phyloP scores from a whole-genome alignment of 1,140 invertebrate species.

The Drosophila subpulchrella region DNA sequence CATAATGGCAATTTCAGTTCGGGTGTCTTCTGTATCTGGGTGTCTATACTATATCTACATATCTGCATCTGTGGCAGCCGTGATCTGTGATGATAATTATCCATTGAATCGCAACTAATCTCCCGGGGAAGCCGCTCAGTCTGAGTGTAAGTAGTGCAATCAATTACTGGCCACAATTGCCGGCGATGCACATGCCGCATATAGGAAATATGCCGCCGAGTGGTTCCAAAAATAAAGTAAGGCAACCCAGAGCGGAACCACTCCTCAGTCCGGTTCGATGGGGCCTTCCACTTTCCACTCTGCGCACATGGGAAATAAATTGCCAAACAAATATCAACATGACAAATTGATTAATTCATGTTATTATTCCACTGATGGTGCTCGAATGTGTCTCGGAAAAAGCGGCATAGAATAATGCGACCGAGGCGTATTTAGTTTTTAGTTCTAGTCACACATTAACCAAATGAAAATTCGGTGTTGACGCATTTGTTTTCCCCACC shows the following conservation, averaged over 20 bases:
- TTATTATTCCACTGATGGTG: slow-evolving; percentile 75
- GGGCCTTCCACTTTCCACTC: slow-evolving; percentile 3
- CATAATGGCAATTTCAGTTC: slow-evolving; percentile 13
- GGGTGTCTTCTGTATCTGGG: background rate
- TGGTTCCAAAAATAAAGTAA: slow-evolving; percentile 61
- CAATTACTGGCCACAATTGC: slow-evolving; percentile 75
- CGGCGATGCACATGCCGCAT: slow-evolving; percentile 40
- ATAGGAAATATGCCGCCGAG: slow-evolving; percentile 1
- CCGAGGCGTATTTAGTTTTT: slow-evolving; percentile 44
- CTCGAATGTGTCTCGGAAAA: slow-evolving; percentile 28
- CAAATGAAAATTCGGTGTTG: slow-evolving; percentile 83
- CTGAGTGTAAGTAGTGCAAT: slow-evolving; percentile 65
- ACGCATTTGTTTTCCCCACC: slow-evolving; percentile 80
- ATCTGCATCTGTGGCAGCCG: slow-evolving; percentile 36
- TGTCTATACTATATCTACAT: background rate
- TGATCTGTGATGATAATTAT: slow-evolving; percentile 52
- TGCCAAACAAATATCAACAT: slow-evolving; percentile 84
- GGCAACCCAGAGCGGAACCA: slow-evolving; percentile 49
- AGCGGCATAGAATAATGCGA: slow-evolving; percentile 14
- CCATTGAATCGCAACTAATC: slow-evolving; percentile 53
- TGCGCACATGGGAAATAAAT: slow-evolving; percentile 76
- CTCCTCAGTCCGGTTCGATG: slow-evolving; percentile 36
- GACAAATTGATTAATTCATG: slow-evolving; percentile 83
- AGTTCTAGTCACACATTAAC: slow-evolving; percentile 79
- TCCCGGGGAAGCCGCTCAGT: slow-evolving; percentile 32